Evolutionary conservation across 64 coral and sea anemone species (phyloP).

Genomic region (Acropora yongei): DNA sequence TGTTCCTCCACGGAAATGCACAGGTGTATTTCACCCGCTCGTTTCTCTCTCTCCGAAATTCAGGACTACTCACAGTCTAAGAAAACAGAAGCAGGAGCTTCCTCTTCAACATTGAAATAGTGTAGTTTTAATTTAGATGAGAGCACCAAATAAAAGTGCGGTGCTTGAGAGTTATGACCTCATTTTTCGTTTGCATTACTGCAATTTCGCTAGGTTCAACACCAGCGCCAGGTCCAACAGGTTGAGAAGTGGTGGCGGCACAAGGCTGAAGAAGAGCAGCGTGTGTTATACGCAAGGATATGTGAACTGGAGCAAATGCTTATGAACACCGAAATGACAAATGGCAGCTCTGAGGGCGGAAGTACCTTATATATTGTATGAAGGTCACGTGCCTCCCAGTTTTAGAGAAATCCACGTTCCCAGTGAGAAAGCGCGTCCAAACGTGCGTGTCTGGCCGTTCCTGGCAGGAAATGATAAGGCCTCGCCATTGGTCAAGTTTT

Average conservation of each 20-base stretch:
- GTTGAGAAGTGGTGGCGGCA: conserved; percentile 42
- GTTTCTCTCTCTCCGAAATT: too few species aligned
- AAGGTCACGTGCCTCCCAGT: background rate
- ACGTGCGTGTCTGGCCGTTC: background rate
- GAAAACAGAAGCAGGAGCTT: too few species aligned
- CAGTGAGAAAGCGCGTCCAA: background rate
- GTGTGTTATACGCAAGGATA: conserved; percentile 38
- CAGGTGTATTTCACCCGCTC: too few species aligned
- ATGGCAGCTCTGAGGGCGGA: background rate
- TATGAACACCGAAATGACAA: background rate
- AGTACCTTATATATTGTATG: background rate
- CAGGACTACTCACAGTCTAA: too few species aligned
- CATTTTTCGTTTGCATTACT: background rate
- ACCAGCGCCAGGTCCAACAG: conserved; percentile 37
- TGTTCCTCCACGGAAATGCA: too few species aligned
- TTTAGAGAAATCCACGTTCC: too few species aligned
- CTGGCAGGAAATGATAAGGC: background rate
- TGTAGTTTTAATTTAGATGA: too few species aligned
- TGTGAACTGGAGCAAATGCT: conserved; percentile 42
- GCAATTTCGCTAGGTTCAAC: conserved; percentile 23
- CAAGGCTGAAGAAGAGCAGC: conserved; percentile 39
- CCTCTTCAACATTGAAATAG: too few species aligned
- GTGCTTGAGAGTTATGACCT: background rate
- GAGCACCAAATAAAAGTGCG: too few species aligned
- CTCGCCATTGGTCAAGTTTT: background rate